Base-by-base conservation (phyloP, 2,797 vertebrate species). In the Neoniphon sammara region DNA sequence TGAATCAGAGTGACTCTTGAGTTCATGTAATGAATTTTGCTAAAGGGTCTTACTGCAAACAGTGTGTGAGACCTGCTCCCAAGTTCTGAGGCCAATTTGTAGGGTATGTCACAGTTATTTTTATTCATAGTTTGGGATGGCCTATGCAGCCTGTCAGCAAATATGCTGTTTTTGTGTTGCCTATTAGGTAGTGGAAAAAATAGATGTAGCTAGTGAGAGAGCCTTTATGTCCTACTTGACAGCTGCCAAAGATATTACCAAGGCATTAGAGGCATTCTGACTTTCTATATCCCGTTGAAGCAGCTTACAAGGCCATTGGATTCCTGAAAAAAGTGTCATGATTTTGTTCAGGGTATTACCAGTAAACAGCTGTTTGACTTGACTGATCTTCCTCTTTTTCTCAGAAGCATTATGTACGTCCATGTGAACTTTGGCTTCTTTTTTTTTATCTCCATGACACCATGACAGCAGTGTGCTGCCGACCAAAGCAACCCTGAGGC, bases 301-400 rank as follows among this genome's bases (percentile, higher is more conserved):
- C 85, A 60, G 78, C 81, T 85, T 87, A 78, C 62, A 70, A 70
- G 67, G 67, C 65, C 69, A 49, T 15, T 75, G 68, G 77, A 83
- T 86, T 86, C 77, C 75, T 81, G 71, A 82, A 71, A 67, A 73
- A 53, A 53, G 34, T 64, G 68, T 61, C 44, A 12, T 57, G 14
- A 58, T 42, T 54, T 18, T 71, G 64, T 63, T 34, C n/a, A 69
- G 59, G 72, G 42, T 60, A 80, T 78, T 72, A 74, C 68, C 42
- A 76, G 67, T 53, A 86, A 87, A 84, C 83, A 73, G 75, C 82
- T 89, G 84, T 82, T 90, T 80, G 14, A 59, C n/a, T 70, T 46
- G 14, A 81, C 64, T 27, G 62, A 71, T 70, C 80, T 80, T 56
- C 27, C 55, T 78, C 11, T 77, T 66, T 34, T 77, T 71, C 68